Evolutionary conservation across 1,140 invertebrate species (phyloP), one percentile per base, ranked within the genome.

Genomic region (Akabosia matsudoensis): DNA sequence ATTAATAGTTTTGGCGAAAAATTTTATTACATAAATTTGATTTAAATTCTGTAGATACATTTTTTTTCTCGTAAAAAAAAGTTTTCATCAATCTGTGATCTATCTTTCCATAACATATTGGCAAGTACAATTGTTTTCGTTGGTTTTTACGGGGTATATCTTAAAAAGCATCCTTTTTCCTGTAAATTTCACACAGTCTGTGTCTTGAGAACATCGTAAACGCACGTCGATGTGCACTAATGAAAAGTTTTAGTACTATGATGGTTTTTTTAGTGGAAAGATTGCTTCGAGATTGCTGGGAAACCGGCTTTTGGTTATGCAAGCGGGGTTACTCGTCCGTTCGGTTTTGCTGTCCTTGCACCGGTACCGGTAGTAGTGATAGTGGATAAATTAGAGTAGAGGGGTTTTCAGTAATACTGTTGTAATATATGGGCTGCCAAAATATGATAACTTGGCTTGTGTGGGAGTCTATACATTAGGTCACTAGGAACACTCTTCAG

Each of bases 241-340:
- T n/a, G n/a, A n/a, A n/a, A n/a, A n/a, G n/a, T n/a, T n/a, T n/a
- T n/a, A n/a, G n/a, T n/a, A n/a, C n/a, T n/a, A n/a, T 78, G 33
- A 78, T 54, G 13, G 76, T 71, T n/a, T n/a, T n/a, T n/a, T 33
- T 10, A 72, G 64, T 75, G 74, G 16, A 67, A 71, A 45, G 73
- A 45, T 22, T 73, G 61, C 24, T 74, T 24, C 71, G 78, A 79
- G 76, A 80, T 73, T 81, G 18, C 18, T 10, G 7, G 51, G 37
- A 31, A 33, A 56, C 61, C 16, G 75, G 74, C 45, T 76, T 76
- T 72, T 78, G 54, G 33, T 28, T n/a, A 4, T 24, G 54, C 54
- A 24, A 67, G n/a, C n/a, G n/a, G n/a, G 61, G 3, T 67, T 67
- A 30, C 24, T 10, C 31, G 30, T n/a, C n/a, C n/a, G n/a, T 67